Evolutionary conservation across 2,888 invertebrate species (phyloP).

Genomic region (Steinernema carpocapsae): DNA sequence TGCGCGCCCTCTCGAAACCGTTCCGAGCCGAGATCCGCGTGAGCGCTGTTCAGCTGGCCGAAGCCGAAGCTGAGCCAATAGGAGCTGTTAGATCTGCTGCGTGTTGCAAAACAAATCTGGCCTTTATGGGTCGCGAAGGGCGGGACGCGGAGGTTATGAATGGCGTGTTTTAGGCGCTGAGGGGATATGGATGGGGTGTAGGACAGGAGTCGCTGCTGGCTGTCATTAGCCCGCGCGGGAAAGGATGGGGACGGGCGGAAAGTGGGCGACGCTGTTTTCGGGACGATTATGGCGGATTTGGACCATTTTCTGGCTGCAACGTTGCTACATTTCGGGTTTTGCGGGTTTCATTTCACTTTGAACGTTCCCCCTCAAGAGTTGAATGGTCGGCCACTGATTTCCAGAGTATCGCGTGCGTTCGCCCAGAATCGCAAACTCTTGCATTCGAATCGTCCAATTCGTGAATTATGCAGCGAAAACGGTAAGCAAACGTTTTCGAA

Average conservation of each 20-base stretch:
- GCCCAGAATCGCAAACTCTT: too few relatives aligned
- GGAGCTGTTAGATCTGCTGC: not conserved
- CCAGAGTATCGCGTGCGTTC: not conserved
- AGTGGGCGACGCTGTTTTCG: not conserved
- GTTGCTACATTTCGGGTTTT: not conserved
- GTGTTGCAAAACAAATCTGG: constrained; percentile 5
- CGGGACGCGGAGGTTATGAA: constrained; percentile 7
- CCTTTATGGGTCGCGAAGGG: not conserved
- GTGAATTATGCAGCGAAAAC: not conserved
- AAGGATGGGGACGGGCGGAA: not conserved
- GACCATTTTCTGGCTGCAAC: not conserved
- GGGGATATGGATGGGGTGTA: not conserved
- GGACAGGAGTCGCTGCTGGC: not conserved
- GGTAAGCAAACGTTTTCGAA: too few relatives aligned
- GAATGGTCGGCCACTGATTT: not conserved
- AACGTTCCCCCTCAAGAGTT: not conserved
- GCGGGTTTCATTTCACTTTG: not conserved
- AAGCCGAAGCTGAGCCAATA: not conserved
- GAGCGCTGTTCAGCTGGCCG: not conserved
- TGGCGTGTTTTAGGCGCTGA: not conserved
- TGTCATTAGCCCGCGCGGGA: constrained; percentile 20
- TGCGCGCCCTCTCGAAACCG: not conserved
- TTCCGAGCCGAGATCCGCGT: not conserved
- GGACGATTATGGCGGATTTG: not conserved
- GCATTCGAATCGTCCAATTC: too few relatives aligned